These are phyloP conservation scores for Ophiothrix spiculata DNA, from an alignment of 35 echinoderm and acorn worm genomes.

Conservation along the genomic window DNA sequence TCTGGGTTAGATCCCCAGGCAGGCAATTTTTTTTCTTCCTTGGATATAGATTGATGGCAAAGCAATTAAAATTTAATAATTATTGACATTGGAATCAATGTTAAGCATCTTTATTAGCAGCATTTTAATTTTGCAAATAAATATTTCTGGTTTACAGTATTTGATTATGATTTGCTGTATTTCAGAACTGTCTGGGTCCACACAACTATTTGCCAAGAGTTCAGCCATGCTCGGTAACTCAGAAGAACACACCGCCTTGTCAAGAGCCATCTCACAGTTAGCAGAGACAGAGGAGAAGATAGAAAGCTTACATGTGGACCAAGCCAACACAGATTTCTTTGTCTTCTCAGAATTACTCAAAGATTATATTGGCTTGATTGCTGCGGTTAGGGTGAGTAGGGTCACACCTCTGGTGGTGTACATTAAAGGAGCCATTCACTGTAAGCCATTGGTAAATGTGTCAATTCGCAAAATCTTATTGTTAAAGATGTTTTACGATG, in stretches of 20 bases:
- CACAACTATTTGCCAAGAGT: slow-evolving; percentile 95
- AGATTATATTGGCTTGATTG: slow-evolving; percentile 97
- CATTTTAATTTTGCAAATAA: not conserved
- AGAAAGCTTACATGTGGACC: slow-evolving; percentile 70
- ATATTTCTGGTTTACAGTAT: not conserved
- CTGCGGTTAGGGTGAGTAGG: slow-evolving; percentile 91
- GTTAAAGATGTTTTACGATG: too few relatives aligned
- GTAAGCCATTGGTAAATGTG: too few relatives aligned
- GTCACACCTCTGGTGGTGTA: too few relatives aligned
- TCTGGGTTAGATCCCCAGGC: too few relatives aligned
- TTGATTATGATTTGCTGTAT: not conserved
- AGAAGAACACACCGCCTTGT: slow-evolving; percentile 96
- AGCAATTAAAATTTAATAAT: too few relatives aligned
- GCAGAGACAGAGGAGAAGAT: slow-evolving; percentile 97
- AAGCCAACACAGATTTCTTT: slow-evolving; percentile 95
- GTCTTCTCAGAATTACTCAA: slow-evolving; percentile 95
- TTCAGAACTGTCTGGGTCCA: slow-evolving; percentile 77
- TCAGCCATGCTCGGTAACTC: slow-evolving; percentile 93
- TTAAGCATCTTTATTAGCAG: too few relatives aligned
- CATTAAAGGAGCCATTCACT: too few relatives aligned
- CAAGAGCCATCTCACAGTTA: slow-evolving; percentile 88
- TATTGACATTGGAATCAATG: too few relatives aligned
- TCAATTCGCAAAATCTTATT: too few relatives aligned
- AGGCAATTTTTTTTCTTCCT: too few relatives aligned
- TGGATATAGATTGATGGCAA: too few relatives aligned